Evolutionary conservation across 2,888 invertebrate species (phyloP), one percentile per base, ranked within the genome.

Genomic region (Lordiphosa fenestrarum): DNA sequence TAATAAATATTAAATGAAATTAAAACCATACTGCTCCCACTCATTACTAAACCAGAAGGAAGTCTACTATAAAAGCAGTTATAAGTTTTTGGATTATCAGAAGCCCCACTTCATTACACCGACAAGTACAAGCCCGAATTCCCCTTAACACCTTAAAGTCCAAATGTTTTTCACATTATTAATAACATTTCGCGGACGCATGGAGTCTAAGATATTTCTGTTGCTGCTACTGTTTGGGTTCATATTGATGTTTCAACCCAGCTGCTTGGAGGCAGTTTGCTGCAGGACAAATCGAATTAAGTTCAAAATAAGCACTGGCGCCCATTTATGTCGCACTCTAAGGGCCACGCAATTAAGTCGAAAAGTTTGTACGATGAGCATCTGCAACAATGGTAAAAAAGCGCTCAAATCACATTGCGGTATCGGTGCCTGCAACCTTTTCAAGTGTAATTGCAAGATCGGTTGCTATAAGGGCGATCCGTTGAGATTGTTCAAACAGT

Each of bases 301-400:
- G 21, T 47, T 47, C 5, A 35, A 47, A 36, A 13, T 47, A 1
- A 25, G 9, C 5, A 36, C n/a, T 9, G 38, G 13, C 6, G 12
- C 2, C 0, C 13, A 30, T 4, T 13, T 38, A 38, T 49, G 48
- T 25, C 6, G 6, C 1, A 12, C 10, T 5, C 23, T 36, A 5
- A 4, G 3, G n/a, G 48, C 48, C 23, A 38, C n/a, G 1, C 19
- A 25, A 37, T 21, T 36, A 12, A 23, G 36, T 13, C 37, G 21
- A 6, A 49, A 15, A 12, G 36, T 36, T n/a, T 49, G 48, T 37
- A 19, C 13, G 3, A 13, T 38, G 23, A 10, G 7, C 3, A 38
- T 49, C 6, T 49, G 48, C 48, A 37, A 49, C 10, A 49, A 49
- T 49, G 48, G 48, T 6, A 23, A 6, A 12, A 7, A 25, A 38